A percentile compares a stretch with the other conserved stretches of the same genome.
These are phyloP conservation scores for Charaxes varanes DNA, from an alignment of 1,140 invertebrate genomes.

Conservation along the genomic window DNA sequence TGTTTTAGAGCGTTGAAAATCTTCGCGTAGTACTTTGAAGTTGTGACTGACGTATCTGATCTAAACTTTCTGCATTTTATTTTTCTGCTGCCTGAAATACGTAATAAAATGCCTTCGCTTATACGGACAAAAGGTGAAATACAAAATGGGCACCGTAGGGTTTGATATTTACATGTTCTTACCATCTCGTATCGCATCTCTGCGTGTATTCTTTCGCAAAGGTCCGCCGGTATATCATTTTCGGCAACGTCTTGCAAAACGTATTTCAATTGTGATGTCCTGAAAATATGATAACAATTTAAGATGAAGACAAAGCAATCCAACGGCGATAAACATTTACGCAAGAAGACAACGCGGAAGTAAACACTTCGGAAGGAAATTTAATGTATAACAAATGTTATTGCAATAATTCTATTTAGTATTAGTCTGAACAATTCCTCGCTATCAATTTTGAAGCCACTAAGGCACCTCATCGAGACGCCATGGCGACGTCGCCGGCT, in stretches of 20 bases:
- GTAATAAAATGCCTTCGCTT: constrained; percentile 27
- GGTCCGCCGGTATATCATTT: constrained; percentile 92
- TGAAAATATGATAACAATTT: constrained; percentile 18
- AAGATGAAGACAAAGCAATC: no score
- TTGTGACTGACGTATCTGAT: constrained; percentile 59
- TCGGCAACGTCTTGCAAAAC: constrained; percentile 83
- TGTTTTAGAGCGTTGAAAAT: constrained; percentile 66
- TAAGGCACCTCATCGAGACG: no score
- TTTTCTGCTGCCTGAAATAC: constrained; percentile 66
- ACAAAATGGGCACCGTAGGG: constrained; percentile 15
- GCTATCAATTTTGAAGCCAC: no score
- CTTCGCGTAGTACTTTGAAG: constrained; percentile 60
- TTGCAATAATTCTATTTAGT: no score
- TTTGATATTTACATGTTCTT: constrained; percentile 71
- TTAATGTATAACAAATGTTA: no score
- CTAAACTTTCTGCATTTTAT: constrained; percentile 59
- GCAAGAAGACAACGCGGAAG: no score
- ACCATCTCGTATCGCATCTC: constrained; percentile 96
- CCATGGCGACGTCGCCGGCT: no score
- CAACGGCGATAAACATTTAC: no score
- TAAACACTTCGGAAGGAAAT: no score
- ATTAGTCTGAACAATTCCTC: no score
- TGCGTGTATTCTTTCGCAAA: constrained; percentile 91
- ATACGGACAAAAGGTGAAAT: constrained; percentile 30
- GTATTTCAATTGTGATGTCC: constrained; percentile 66